Base-by-base conservation (phyloP, 2,888 invertebrate species). In the Microdon myrmicae region DNA sequence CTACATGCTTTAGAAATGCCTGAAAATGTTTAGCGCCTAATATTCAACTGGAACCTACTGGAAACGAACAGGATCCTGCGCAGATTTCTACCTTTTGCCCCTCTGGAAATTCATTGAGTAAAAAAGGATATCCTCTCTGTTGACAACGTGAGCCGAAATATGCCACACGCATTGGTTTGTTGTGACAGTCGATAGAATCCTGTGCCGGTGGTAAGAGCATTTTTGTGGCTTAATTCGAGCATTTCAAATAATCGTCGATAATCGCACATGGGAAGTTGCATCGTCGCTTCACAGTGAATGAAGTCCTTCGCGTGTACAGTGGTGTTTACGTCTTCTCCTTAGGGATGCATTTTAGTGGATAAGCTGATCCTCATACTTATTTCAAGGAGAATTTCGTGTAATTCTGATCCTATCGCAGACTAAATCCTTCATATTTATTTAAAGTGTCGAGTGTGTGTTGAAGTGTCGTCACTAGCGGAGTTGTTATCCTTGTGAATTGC, bases 81-180 rank as follows among this genome's bases (percentile, higher is more conserved):
- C 64, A 64, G 3, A 26, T 14, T 5, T 2, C 1, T 10, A 7
- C 7, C 35, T 39, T 22, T 31, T 14, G 3, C 3, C 12, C 14
- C 26, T 23, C 32, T 58, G 64, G 64, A 64, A 64, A n/a, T 64
- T 64, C 64, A 64, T 64, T 64, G 64, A 64, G 64, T 48, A 64
- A 64, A n/a, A n/a, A 64, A 51, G 41, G 23, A 45, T 12, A 25
- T 39, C 13, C 60, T 49, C 54, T 64, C 64, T 64, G 64, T 64
- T 64, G 64, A 64, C 64, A 64, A 64, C 32, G 19, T 38, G 25
- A 47, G 39, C 41, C 64, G n/a, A n/a, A n/a, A n/a, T n/a, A 64
- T 31, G 64, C 56, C 51, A 41, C 43, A 56, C 19, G 41, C 2
- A 28, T 16, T 43, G n/a, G 43, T 41, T 32, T 58, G 58, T 64